These are phyloP conservation scores for Epinephelus fuscoguttatus DNA, from an alignment of 2,113 vertebrate species.

Conservation along the genomic window DNA sequence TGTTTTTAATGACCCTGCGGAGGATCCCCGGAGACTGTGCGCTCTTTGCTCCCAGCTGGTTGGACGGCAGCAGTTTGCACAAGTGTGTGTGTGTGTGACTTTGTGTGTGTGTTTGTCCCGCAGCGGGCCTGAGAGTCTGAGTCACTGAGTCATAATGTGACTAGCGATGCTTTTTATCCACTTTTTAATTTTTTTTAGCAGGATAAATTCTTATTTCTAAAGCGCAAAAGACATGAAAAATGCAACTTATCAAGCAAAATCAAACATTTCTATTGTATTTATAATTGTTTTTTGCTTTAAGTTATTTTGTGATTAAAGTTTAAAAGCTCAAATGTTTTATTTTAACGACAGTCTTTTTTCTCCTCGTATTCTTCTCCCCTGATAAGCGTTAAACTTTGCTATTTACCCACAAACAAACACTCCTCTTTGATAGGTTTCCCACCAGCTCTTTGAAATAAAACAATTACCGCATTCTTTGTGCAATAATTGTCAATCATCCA, in stretches of 20 bases:
- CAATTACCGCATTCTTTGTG: constrained; percentile 80
- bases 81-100: not conserved
- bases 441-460: constrained; percentile 76
- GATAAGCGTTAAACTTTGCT: constrained; percentile 46
- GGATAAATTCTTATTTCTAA: not conserved
- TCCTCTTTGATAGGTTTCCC: constrained; percentile 75
- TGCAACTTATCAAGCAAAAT: not conserved
- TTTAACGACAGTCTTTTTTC: not conserved
- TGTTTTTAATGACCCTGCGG: constrained; percentile 82
- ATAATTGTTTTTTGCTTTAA: not conserved
- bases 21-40: constrained; percentile 65
- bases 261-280: fast-evolving
- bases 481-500: constrained; percentile 85
- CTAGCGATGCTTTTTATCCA: not conserved
- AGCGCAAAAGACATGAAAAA: not conserved
- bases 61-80: not conserved
- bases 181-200: not conserved
- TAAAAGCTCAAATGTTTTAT: constrained; percentile 1
- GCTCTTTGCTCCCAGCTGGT: constrained; percentile 26
- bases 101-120: not conserved
- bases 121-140: not conserved
- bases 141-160: not conserved
- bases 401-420: constrained; percentile 69
- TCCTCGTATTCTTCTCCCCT: not conserved
- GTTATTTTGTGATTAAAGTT: not conserved